Evolutionary conservation across 2,888 invertebrate genomes (phyloP).

Genomic region (Cremastinae sp.): DNA sequence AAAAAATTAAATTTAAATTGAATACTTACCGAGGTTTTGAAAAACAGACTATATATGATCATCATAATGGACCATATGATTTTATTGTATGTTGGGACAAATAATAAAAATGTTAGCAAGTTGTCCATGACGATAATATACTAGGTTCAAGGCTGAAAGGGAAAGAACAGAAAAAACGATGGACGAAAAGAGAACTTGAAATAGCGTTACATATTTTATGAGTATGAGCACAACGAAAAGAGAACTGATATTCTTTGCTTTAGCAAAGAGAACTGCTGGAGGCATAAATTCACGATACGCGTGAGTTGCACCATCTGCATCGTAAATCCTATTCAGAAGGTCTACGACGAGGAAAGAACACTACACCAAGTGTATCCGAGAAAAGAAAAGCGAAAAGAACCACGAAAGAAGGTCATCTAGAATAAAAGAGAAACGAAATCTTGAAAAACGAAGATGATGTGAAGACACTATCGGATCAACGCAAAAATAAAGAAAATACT

Average conservation of each 20-base stretch:
- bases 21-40: too few species aligned
- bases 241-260: constrained; percentile 41
- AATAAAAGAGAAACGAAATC: constrained; percentile 42
- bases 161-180: constrained; percentile 18
- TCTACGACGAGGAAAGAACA: constrained; percentile 25
- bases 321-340: constrained; percentile 55
- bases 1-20: too few species aligned
- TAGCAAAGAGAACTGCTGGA: constrained; percentile 40
- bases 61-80: too few species aligned
- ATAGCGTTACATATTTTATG: constrained; percentile 41
- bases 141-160: constrained; percentile 14
- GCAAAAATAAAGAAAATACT: constrained; percentile 51
- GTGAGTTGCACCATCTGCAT: constrained; percentile 55
- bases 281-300: constrained; percentile 54
- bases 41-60: too few species aligned
- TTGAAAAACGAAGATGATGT: constrained; percentile 22
- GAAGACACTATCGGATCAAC: constrained; percentile 38
- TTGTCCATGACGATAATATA: too few species aligned
- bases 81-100: too few species aligned
- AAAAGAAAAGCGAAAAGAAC: constrained; percentile 30
- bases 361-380: constrained; percentile 11
- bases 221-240: constrained; percentile 43
- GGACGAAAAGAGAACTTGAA: constrained; percentile 14
- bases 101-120: too few species aligned
- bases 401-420: constrained; percentile 54